phyloP scores from a whole-genome alignment of 1,140 invertebrate genomes.

The Drosophila azteca region DNA sequence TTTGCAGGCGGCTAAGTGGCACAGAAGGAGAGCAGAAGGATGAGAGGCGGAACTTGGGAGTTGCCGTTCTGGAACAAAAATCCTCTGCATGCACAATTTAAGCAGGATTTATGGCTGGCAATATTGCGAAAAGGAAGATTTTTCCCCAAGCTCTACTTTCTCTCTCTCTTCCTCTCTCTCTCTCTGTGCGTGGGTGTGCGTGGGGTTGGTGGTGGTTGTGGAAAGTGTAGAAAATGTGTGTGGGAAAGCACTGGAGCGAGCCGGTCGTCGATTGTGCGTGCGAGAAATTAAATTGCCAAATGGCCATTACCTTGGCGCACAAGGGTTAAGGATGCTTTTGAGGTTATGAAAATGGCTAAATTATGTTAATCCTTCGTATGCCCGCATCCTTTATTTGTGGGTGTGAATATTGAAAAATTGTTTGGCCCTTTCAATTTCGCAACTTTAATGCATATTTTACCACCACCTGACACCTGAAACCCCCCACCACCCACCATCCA shows the following conservation, averaged over 20 bases:
- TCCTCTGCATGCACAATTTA: conserved; percentile 82
- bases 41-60: conserved; percentile 11
- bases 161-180: background rate
- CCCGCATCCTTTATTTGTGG: conserved; percentile 6
- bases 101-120: conserved; percentile 82
- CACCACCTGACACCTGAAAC: conserved; percentile 9
- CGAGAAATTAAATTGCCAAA: conserved; percentile 80
- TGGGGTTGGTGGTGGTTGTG: background rate
- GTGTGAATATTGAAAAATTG: conserved; percentile 65
- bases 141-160: conserved; percentile 23
- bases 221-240: background rate
- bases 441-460: conserved; percentile 39
- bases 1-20: conserved; percentile 59
- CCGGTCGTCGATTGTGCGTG: conserved; percentile 75
- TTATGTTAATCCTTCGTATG: conserved; percentile 63
- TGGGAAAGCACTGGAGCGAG: conserved; percentile 41
- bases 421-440: conserved; percentile 6
- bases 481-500: background rate
- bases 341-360: conserved; percentile 75
- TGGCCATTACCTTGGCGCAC: conserved; percentile 67
- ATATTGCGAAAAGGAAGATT: conserved; percentile 71
- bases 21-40: conserved; percentile 8
- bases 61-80: conserved; percentile 79
- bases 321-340: conserved; percentile 66
- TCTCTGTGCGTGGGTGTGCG: background rate